These are phyloP conservation scores for Dimorphilus gyrociliatus DNA, from an alignment of 2,888 invertebrate genomes.

Conservation along the genomic window DNA sequence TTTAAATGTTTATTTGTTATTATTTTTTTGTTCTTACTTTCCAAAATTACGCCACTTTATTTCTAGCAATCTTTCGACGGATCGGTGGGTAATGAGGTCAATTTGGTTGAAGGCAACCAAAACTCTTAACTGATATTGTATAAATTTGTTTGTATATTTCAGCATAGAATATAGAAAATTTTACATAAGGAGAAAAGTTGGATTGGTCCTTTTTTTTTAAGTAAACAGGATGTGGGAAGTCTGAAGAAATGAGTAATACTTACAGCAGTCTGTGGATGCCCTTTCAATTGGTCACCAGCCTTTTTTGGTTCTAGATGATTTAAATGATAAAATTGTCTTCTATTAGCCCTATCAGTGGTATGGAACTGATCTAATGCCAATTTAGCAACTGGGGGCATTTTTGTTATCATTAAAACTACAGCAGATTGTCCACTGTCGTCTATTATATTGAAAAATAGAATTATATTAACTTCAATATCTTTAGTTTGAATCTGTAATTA, in stretches of 20 bases:
- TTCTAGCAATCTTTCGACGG: conserved; percentile 15
- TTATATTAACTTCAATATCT: too few relatives aligned
- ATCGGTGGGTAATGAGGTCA: conserved; percentile 21
- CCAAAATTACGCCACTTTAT: conserved; percentile 25
- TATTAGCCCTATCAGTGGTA: conserved; percentile 26
- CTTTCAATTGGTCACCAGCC: conserved; percentile 5
- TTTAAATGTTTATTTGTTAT: not conserved
- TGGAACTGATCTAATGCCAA: conserved; percentile 30
- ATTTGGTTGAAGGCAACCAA: conserved; percentile 23
- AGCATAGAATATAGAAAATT: not conserved
- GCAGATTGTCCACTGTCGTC: conserved; percentile 24
- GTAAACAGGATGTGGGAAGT: too few relatives aligned
- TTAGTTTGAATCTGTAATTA: too few relatives aligned
- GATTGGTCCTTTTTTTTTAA: too few relatives aligned
- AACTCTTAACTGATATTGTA: conserved; percentile 21
- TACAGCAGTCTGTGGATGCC: conserved; percentile 7
- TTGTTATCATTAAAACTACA: conserved; percentile 33
- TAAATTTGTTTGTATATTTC: too few relatives aligned
- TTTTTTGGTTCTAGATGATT: conserved; percentile 18
- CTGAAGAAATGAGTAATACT: too few relatives aligned
- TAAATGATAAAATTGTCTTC: conserved; percentile 27
- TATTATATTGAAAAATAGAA: too few relatives aligned
- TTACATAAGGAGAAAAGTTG: too few relatives aligned
- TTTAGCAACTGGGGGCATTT: conserved; percentile 32
- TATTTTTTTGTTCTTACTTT: conserved; percentile 14